Evolutionary conservation across 2,797 vertebrate genomes (phyloP).

Genomic region (Microctenopoma steveboyesi): DNA sequence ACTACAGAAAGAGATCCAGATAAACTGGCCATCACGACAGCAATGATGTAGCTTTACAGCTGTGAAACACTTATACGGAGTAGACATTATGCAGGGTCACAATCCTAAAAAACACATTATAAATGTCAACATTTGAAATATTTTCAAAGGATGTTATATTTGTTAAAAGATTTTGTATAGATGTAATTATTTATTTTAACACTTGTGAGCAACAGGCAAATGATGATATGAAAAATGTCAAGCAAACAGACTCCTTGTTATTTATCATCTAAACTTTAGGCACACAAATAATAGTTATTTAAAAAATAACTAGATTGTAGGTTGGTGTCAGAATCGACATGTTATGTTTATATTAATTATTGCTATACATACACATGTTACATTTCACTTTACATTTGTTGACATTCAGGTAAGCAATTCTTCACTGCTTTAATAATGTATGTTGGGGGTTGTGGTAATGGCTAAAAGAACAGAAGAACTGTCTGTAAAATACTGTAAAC

Average conservation of each 20-base stretch:
- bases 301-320: not conserved
- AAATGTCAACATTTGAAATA: too few species aligned
- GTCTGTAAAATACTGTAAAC: slow-evolving; percentile 1
- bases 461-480: not conserved
- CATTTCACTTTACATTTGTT: not conserved
- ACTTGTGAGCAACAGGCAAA: too few species aligned
- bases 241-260: not conserved
- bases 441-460: not conserved
- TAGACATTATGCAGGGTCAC: too few species aligned
- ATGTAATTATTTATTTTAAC: too few species aligned
- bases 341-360: not conserved
- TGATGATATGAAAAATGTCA: not conserved
- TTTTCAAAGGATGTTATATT: too few species aligned
- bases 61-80: too few species aligned
- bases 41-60: too few species aligned
- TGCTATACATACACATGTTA: not conserved
- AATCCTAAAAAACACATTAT: too few species aligned
- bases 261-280: not conserved
- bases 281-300: not conserved
- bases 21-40: too few species aligned
- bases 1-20: too few species aligned
- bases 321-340: not conserved
- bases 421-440: not conserved
- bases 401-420: not conserved
- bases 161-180: too few species aligned